These are phyloP conservation scores for Entomyzon cyanotis DNA, from an alignment of 2,113 vertebrate genomes.

Conservation along the genomic window DNA sequence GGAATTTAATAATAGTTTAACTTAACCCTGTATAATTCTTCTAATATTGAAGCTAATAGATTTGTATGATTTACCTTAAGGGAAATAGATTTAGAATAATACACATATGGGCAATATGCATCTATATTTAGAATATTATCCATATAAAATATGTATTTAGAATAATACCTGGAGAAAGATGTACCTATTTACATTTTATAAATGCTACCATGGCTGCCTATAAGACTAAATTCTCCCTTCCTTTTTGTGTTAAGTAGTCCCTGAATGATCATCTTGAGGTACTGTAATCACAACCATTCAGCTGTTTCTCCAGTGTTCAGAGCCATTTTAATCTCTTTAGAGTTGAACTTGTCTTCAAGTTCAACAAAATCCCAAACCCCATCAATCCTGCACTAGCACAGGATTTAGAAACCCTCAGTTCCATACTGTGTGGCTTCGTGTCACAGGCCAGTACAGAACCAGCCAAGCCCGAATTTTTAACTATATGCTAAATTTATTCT, in stretches of 20 bases:
- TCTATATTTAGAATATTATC: background rate
- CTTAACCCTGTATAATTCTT: background rate
- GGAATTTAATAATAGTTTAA: background rate
- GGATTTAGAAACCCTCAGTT: background rate
- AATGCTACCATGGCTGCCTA: background rate
- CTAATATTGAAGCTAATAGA: background rate
- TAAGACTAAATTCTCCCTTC: background rate
- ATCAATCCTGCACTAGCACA: background rate
- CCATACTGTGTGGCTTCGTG: background rate
- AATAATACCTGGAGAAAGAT: background rate
- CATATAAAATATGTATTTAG: background rate
- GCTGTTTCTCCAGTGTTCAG: background rate
- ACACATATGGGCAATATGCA: fast-evolving
- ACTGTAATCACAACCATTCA: background rate
- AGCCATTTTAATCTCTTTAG: background rate
- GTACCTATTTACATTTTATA: background rate
- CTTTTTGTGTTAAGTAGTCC: background rate
- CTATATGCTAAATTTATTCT: slow-evolving; percentile 43
- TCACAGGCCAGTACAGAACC: background rate
- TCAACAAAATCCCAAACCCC: background rate
- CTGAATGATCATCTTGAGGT: background rate
- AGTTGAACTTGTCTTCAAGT: background rate
- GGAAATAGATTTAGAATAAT: background rate
- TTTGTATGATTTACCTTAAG: background rate
- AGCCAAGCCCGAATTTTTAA: background rate